Percentiles rank a stretch among this genome's conserved stretches.
Conservation (phyloP, 2,888 invertebrate species). For the Achlya flavicornis region DNA sequence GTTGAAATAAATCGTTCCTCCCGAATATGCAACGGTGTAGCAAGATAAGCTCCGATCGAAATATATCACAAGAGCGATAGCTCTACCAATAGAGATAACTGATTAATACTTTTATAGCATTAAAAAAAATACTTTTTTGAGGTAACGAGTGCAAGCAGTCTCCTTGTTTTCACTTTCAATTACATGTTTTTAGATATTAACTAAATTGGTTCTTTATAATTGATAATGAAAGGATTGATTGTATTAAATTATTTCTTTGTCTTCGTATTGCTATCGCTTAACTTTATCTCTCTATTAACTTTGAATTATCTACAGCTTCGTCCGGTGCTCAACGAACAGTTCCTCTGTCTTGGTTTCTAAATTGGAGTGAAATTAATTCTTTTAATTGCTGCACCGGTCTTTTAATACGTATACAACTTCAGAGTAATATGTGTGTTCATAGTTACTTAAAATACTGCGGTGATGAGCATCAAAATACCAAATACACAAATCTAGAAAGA, state of each 20-base stretch:
- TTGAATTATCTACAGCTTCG: conserved; percentile 4
- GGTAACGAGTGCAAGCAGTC: background rate
- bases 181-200: background rate
- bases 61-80: background rate
- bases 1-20: too few species aligned
- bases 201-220: background rate
- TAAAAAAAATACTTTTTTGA: background rate
- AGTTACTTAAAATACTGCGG: too few species aligned
- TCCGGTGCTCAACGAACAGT: conserved; percentile 4
- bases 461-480: too few species aligned
- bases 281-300: background rate
- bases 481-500: too few species aligned
- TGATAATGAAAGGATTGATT: background rate
- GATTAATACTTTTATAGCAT: background rate
- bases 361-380: background rate
- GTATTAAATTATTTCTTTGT: background rate
- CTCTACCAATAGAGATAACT: background rate
- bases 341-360: conserved; percentile 14
- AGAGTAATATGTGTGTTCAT: too few species aligned
- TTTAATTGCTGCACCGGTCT: background rate
- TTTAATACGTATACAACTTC: background rate
- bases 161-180: background rate
- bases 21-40: conserved; percentile 9
- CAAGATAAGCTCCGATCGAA: conserved; percentile 10
- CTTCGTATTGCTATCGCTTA: background rate